These are phyloP conservation scores for Dasysyrphus tricinctus DNA, from an alignment of 2,888 invertebrate genomes.

Conservation along the genomic window DNA sequence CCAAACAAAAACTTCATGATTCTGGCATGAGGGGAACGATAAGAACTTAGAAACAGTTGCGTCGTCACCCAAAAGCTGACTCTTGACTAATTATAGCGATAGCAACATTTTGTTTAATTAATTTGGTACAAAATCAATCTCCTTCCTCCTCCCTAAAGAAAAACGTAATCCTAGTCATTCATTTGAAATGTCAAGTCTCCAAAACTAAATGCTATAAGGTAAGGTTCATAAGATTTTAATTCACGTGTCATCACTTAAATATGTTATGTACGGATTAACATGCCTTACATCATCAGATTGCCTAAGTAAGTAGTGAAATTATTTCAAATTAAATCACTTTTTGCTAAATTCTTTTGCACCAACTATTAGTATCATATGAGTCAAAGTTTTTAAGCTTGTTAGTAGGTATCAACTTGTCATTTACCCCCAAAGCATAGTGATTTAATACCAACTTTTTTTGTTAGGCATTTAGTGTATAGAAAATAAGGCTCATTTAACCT, in stretches of 20 bases:
- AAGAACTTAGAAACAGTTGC: no score
- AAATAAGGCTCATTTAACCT: constrained; percentile 26
- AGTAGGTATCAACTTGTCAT: constrained; percentile 8
- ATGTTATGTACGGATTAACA: constrained; percentile 5
- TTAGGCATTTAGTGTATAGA: background rate
- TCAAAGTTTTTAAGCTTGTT: constrained; percentile 12
- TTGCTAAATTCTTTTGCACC: background rate
- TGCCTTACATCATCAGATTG: background rate
- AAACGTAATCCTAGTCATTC: background rate
- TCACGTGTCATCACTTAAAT: background rate
- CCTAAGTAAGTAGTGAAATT: background rate
- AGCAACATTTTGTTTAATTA: background rate
- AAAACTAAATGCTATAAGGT: background rate
- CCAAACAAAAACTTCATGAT: no score
- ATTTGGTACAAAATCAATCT: background rate
- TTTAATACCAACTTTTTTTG: constrained; percentile 8
- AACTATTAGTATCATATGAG: background rate
- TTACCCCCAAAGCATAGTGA: background rate
- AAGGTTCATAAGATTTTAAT: background rate
- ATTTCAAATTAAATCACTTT: background rate
- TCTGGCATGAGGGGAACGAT: no score
- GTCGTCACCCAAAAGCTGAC: background rate
- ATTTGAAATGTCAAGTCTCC: no score
- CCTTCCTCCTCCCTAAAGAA: background rate
- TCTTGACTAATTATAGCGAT: background rate